Evolutionary conservation across 2,113 vertebrate genomes (phyloP).

Genomic region (Rhadina sibilatrix): DNA sequence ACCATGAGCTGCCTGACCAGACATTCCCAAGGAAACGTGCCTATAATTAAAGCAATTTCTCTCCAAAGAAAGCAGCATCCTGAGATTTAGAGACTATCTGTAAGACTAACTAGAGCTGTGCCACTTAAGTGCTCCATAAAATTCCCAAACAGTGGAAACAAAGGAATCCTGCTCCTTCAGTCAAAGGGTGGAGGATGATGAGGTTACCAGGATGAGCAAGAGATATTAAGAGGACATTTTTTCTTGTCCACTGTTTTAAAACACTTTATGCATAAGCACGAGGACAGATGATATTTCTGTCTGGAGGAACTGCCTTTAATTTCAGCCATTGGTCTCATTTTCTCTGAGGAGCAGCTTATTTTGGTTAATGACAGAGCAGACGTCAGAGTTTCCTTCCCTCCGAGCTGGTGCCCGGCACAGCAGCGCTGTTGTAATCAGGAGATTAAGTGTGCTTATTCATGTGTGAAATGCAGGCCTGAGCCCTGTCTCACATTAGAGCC

Average conservation of each 20-base stretch:
- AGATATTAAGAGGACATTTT: not conserved
- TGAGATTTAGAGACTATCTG: not conserved
- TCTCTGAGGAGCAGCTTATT: conserved; percentile 33
- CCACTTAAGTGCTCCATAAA: not conserved
- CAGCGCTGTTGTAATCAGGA: conserved; percentile 69
- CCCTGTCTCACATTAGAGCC: conserved; percentile 65
- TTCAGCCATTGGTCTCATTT: not conserved
- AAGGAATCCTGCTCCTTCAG: not conserved
- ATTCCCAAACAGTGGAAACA: not conserved
- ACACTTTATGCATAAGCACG: not conserved
- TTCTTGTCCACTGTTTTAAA: not conserved
- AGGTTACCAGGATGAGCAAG: not conserved
- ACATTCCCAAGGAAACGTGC: not conserved
- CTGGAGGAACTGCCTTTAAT: not conserved
- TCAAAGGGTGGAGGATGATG: rapidly evolving
- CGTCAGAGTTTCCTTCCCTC: not conserved
- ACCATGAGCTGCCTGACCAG: not conserved
- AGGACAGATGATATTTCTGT: not conserved
- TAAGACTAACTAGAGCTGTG: not conserved
- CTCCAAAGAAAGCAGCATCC: not conserved
- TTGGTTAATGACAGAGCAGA: conserved; percentile 43
- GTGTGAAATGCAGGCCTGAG: conserved; percentile 83
- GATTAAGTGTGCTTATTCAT: conserved; percentile 77
- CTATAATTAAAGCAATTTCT: conserved; percentile 6
- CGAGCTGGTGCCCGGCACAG: conserved; percentile 51